These are phyloP conservation scores for Lasioglossum oenotherae DNA, from an alignment of 2,888 invertebrate genomes.

Conservation along the genomic window DNA sequence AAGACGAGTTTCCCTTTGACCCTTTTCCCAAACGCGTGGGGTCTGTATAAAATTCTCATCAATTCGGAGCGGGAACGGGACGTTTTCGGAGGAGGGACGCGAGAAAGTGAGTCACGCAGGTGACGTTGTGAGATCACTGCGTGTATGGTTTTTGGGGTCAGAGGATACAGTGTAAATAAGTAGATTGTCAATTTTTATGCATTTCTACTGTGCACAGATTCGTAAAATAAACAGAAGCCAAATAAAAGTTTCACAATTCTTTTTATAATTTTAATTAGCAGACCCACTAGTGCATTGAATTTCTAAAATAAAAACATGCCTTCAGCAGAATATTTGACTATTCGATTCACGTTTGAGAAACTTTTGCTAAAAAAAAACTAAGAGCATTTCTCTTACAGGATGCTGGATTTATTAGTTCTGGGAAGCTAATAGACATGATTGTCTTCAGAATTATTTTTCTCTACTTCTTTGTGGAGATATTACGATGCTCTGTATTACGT, in stretches of 20 bases:
- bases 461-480: background rate
- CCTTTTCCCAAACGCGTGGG: constrained; percentile 15
- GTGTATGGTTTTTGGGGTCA: constrained; percentile 53
- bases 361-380: background rate
- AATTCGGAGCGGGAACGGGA: constrained; percentile 24
- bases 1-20: constrained; percentile 5
- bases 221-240: background rate
- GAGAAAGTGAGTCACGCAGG: constrained; percentile 69
- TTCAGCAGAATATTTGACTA: background rate
- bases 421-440: background rate
- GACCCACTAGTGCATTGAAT: no score
- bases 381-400: background rate
- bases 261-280: background rate
- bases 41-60: constrained; percentile 43
- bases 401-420: background rate
- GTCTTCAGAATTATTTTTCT: background rate
- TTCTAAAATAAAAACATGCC: background rate
- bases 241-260: background rate
- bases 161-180: background rate
- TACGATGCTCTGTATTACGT: background rate
- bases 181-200: background rate
- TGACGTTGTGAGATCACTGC: constrained; percentile 61
- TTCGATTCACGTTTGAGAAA: no score
- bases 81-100: constrained; percentile 36
- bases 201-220: background rate